Conservation (phyloP, 2,113 vertebrate genomes). For the Corvus moneduloides region DNA sequence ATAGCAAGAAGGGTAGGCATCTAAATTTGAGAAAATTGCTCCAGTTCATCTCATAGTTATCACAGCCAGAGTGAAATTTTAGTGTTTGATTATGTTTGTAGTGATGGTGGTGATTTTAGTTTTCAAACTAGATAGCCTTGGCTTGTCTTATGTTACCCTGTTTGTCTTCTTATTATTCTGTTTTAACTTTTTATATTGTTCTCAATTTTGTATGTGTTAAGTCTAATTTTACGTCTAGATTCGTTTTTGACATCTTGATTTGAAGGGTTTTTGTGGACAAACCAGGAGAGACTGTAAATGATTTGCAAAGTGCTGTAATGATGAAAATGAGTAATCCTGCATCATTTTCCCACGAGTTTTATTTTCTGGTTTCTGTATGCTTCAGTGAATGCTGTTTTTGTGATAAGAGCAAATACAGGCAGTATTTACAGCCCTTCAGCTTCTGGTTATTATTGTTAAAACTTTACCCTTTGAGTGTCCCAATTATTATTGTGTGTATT, state of each 20-base stretch:
- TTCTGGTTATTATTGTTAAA: background rate
- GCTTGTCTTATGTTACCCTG: background rate
- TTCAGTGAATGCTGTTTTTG: background rate
- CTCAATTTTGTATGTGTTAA: background rate
- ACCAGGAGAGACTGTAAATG: background rate
- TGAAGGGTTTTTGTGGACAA: background rate
- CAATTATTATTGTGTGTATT: background rate
- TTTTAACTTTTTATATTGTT: background rate
- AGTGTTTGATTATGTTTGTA: background rate
- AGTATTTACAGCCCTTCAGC: background rate
- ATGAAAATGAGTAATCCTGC: background rate
- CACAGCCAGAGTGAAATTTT: background rate
- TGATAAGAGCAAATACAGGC: background rate
- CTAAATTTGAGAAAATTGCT: background rate
- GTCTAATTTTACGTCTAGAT: background rate
- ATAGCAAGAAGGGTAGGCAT: background rate
- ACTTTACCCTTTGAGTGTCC: background rate
- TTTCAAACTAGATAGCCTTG: background rate
- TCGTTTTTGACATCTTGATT: background rate
- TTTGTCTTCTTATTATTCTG: background rate
- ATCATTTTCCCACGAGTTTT: background rate
- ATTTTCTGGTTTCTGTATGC: background rate
- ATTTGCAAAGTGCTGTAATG: background rate
- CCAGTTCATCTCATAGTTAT: background rate
- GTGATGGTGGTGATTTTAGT: background rate